A percentile compares a stretch with the other conserved stretches of the same genome.
Conservation (phyloP, 1,140 invertebrate species). For the Drosophila albomicans region DNA sequence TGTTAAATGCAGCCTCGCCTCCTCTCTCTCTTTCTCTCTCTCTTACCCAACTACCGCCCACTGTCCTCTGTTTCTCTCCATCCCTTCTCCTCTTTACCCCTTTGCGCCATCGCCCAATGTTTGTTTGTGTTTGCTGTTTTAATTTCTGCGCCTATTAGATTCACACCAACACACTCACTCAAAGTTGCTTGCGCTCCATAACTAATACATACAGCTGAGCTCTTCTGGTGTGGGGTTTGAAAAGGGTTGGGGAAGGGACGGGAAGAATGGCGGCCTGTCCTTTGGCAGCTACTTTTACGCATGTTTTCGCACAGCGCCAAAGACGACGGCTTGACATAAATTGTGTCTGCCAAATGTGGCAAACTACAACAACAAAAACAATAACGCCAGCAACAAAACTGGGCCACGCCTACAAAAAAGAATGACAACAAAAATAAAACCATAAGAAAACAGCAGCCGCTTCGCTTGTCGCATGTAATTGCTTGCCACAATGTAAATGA, state of each 20-base stretch:
- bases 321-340: slow-evolving; percentile 75
- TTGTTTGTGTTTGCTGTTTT: slow-evolving; percentile 62
- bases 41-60: neutral
- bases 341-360: slow-evolving; percentile 77
- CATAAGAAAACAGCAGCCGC: slow-evolving; percentile 56
- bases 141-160: slow-evolving; percentile 58
- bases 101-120: slow-evolving; percentile 39
- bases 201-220: slow-evolving; percentile 21
- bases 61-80: slow-evolving; percentile 4
- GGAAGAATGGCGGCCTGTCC: slow-evolving; percentile 1
- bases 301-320: slow-evolving; percentile 74
- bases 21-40: neutral
- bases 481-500: slow-evolving; percentile 79
- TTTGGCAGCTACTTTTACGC: slow-evolving; percentile 77
- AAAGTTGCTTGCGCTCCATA: neutral
- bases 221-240: neutral
- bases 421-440: slow-evolving; percentile 41
- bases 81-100: slow-evolving; percentile 18
- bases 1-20: slow-evolving; percentile 58
- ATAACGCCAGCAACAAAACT: slow-evolving; percentile 46
- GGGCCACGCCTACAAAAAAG: slow-evolving; percentile 72
- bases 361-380: slow-evolving; percentile 59
- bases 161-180: slow-evolving; percentile 20
- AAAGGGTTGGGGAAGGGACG: neutral
- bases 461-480: slow-evolving; percentile 77